phyloP scores from a whole-genome alignment of 2,113 vertebrate genomes.

The Chionomys nivalis region DNA sequence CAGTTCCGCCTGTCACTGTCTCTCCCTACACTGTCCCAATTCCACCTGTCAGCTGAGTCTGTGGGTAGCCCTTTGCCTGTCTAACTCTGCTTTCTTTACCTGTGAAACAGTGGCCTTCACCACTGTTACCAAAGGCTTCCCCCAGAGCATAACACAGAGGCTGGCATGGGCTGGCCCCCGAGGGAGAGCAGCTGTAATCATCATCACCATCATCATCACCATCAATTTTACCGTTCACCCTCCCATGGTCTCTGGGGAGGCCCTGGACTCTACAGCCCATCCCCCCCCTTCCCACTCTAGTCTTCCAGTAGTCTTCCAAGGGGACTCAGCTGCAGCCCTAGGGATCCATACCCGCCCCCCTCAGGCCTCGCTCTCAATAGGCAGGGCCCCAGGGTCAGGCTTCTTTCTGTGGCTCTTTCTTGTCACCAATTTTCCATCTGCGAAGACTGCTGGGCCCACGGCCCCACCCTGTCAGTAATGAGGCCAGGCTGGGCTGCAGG shows the following conservation, averaged over 20 bases:
- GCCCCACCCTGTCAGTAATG: conserved; percentile 85
- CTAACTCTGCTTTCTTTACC: neutral
- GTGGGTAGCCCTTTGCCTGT: neutral
- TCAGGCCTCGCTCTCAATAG: conserved; percentile 78
- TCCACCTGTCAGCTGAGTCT: neutral
- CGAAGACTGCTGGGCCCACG: conserved; percentile 77
- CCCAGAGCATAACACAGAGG: neutral
- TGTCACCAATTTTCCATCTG: conserved; percentile 86
- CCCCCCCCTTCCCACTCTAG: neutral
- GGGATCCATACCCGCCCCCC: neutral
- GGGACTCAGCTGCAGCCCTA: conserved; percentile 67
- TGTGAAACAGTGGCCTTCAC: neutral
- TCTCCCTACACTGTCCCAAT: neutral
- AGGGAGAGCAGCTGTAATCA: neutral
- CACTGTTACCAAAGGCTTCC: neutral
- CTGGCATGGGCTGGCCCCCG: neutral
- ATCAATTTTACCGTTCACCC: neutral
- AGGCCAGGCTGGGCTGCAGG: conserved; percentile 86
- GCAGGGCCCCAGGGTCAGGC: conserved; percentile 82
- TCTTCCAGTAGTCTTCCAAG: neutral
- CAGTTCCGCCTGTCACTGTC: neutral
- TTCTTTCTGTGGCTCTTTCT: conserved; percentile 85
- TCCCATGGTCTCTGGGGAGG: neutral
- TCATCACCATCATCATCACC: neutral
- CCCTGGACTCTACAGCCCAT: neutral